A percentile compares a stretch with the other conserved stretches of the same genome.
phyloP scores from a whole-genome alignment of 2,888 invertebrate species.

The Scotopteryx bipunctaria region DNA sequence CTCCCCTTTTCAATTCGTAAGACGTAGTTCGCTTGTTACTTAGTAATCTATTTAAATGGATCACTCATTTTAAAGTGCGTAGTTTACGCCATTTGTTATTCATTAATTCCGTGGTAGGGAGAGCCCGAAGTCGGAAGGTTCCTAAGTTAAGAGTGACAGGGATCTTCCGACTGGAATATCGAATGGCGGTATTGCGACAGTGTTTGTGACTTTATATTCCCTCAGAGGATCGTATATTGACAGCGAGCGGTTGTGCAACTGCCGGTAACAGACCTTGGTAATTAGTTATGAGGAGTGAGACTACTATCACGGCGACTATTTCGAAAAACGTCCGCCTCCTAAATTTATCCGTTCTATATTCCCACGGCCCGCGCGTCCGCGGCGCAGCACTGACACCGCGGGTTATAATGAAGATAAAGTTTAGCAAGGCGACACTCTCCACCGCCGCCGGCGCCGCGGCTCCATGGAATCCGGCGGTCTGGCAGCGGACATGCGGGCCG shows the following conservation, averaged over 20 bases:
- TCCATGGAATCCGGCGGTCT: slow-evolving; percentile 63
- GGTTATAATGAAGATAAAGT: slow-evolving; percentile 51
- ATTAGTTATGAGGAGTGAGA: slow-evolving; percentile 28
- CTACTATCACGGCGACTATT: slow-evolving; percentile 36
- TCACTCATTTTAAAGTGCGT: slow-evolving; percentile 18
- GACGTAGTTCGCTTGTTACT: slow-evolving; percentile 10
- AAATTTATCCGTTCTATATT: slow-evolving; percentile 69
- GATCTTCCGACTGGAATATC: slow-evolving; percentile 15
- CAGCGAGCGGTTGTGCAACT: slow-evolving; percentile 16
- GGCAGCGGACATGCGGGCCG: slow-evolving; percentile 58
- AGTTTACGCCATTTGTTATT: slow-evolving; percentile 21
- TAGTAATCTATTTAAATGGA: slow-evolving; percentile 18
- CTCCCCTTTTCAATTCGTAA: slow-evolving; percentile 4
- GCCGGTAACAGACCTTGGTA: slow-evolving; percentile 20
- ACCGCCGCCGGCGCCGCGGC: slow-evolving; percentile 6
- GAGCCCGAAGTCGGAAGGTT: too few species aligned
- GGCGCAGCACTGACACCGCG: slow-evolving; percentile 56
- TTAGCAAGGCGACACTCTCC: slow-evolving; percentile 54
- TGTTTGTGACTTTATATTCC: neutral
- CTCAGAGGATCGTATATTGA: neutral
- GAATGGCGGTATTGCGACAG: neutral
- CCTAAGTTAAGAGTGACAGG: too few species aligned
- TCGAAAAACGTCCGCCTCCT: slow-evolving; percentile 55
- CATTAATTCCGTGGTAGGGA: slow-evolving; percentile 19
- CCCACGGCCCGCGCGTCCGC: slow-evolving; percentile 54